Percentiles rank a stretch among this genome's conserved stretches.
Evolutionary conservation across 2,113 vertebrate species (phyloP).

Genomic region (Triplophysa dalaica): DNA sequence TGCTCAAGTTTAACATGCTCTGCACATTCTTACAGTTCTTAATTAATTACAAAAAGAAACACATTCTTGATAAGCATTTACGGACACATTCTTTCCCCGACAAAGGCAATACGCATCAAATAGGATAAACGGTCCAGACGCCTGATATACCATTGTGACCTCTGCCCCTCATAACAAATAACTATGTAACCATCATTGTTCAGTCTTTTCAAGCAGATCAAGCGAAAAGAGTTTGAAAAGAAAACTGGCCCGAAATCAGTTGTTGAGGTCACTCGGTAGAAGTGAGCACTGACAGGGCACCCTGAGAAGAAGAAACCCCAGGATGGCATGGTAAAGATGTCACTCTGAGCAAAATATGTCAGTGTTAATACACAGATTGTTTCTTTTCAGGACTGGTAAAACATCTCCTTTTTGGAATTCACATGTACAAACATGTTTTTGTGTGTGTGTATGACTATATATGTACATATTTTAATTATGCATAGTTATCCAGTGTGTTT

Average conservation of each 20-base stretch:
- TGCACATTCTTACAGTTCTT: conserved; percentile 33
- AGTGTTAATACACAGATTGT: conserved; percentile 15
- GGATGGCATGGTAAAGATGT: conserved; percentile 58
- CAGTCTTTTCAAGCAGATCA: conserved; percentile 2
- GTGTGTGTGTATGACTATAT: conserved; percentile 43
- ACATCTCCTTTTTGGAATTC: conserved; percentile 37
- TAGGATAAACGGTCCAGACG: background rate
- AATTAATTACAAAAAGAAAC: conserved; percentile 29
- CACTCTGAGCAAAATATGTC: conserved; percentile 36
- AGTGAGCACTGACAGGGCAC: conserved; percentile 57
- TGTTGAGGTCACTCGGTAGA: conserved; percentile 28
- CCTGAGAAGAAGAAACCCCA: conserved; percentile 70
- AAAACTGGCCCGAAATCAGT: conserved; percentile 44
- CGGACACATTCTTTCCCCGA: conserved; percentile 15
- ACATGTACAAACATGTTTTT: conserved; percentile 43
- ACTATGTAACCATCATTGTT: background rate
- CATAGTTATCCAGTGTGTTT: conserved; percentile 75
- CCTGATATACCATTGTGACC: conserved; percentile 12
- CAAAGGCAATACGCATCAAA: conserved; percentile 23
- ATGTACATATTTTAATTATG: conserved; percentile 58
- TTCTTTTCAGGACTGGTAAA: conserved; percentile 51
- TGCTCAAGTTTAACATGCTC: conserved; percentile 33
- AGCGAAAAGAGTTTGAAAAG: conserved; percentile 47
- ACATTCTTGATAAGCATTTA: conserved; percentile 34
- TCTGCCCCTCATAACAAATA: conserved; percentile 1